A percentile compares a stretch with the other conserved stretches of the same genome.
Evolutionary conservation across 2,888 invertebrate genomes (phyloP).

Genomic region (Zaprionus obscuricornis): DNA sequence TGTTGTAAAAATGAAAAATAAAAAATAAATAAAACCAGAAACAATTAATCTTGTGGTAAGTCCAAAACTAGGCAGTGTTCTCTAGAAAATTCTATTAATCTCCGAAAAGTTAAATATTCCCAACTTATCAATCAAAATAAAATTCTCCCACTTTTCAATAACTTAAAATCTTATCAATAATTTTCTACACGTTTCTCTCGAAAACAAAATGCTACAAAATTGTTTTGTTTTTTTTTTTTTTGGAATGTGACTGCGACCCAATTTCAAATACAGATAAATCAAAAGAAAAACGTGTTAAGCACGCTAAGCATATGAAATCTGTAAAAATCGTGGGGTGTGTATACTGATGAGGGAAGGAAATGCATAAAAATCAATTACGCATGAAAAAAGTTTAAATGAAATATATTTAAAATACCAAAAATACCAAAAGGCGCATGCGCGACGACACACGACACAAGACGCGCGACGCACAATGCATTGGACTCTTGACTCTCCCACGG

Average conservation of each 20-base stretch:
- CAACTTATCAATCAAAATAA: slow-evolving; percentile 25
- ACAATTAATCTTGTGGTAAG: no score
- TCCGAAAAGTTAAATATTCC: no score
- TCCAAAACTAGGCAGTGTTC: no score
- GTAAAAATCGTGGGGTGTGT: slow-evolving; percentile 5
- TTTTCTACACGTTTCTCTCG: not conserved
- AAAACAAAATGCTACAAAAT: not conserved
- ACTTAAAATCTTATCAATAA: slow-evolving; percentile 25
- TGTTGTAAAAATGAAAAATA: no score
- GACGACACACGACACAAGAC: slow-evolving; percentile 3
- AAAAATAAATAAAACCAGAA: no score
- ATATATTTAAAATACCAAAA: slow-evolving; percentile 27
- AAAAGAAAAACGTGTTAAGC: slow-evolving; percentile 54
- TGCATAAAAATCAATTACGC: slow-evolving; percentile 76
- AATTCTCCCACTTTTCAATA: slow-evolving; percentile 13
- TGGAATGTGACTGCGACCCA: not conserved
- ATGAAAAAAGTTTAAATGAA: slow-evolving; percentile 64
- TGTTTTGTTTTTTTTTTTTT: not conserved
- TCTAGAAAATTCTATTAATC: no score
- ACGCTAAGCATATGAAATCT: slow-evolving; percentile 60
- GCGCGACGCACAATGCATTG: not conserved
- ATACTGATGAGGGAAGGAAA: slow-evolving; percentile 9
- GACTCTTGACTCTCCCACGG: slow-evolving; percentile 33
- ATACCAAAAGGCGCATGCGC: slow-evolving; percentile 39
- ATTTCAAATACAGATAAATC: slow-evolving; percentile 28